Base-by-base conservation (phyloP, 1,140 invertebrate species). In the Euwallacea fornicatus region DNA sequence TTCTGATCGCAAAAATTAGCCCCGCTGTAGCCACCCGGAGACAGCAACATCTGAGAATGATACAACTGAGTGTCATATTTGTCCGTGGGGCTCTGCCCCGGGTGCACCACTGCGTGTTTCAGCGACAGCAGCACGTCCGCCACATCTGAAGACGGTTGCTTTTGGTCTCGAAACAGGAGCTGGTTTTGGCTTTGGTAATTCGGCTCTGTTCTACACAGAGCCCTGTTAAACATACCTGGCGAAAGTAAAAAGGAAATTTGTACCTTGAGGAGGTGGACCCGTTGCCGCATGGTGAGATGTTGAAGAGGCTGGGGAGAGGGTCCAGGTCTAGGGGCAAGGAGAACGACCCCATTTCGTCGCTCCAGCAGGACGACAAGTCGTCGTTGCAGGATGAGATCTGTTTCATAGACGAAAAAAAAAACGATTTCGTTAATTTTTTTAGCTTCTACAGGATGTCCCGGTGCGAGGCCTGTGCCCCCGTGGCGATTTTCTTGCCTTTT, bases 61-160 rank as follows among this genome's bases (percentile, higher is more conserved):
- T 78, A 77, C 6, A 77, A 11, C 68, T 80, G 79, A 53, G 62
- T 41, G 41, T 79, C 77, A 61, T 74, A 78, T 69, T 77, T 78
- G 8, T 78, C 72, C 8, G 50, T 73, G 7, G 74, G 68, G 53
- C 65, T 81, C 69, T 81, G 79, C 15, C 87, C 89, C 7, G 91
- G 91, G 82, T 94, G 92, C 9, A 94, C 91, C 9, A 95, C 91
- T 0, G 93, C 91, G 78, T 95, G 92, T 82, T 95, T 95, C 69
- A 95, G 81, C 0, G 93, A 94, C 68, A 95, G 83, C 33, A 95
- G 85, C 16, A 94, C 93, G 78, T 95, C 93, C 0, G 93, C 92
- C 65, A 94, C 89, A 72, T 91, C 88, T 79, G 75, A 71, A 33
- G 76, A 76, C 41, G 76, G 79, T 64, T 80, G 76, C 55, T 80